phyloP scores from a whole-genome alignment of 2,113 vertebrate genomes.

The Ginglymostoma cirratum region DNA sequence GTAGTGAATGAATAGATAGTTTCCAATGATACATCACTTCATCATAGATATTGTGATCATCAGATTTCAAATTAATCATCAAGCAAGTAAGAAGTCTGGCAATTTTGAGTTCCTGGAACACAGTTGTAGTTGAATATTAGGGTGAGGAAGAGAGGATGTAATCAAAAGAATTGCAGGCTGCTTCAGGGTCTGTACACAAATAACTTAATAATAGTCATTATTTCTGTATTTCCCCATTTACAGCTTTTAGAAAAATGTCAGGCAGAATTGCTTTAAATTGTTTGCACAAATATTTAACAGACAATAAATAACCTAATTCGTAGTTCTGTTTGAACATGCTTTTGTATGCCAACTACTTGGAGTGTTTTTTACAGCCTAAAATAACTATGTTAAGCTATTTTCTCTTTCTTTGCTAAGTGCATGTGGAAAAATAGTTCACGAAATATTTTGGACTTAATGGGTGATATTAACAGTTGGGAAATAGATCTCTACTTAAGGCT shows the following conservation, averaged over 20 bases:
- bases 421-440: not conserved
- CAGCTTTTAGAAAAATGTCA: slow-evolving; percentile 7
- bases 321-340: not conserved
- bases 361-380: not conserved
- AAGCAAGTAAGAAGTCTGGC: not conserved
- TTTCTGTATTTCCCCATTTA: not conserved
- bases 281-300: slow-evolving; percentile 16
- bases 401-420: not conserved
- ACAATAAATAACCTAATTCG: not conserved
- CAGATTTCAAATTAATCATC: not conserved
- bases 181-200: not conserved
- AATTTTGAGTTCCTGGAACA: not conserved
- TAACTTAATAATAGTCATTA: slow-evolving; percentile 18
- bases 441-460: not conserved
- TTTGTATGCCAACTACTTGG: not conserved
- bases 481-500: not conserved
- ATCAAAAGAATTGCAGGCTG: not conserved
- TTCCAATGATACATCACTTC: not conserved
- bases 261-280: slow-evolving; percentile 13
- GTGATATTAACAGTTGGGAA: not conserved
- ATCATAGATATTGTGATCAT: not conserved
- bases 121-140: not conserved
- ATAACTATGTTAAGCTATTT: not conserved
- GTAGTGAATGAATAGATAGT: not conserved
- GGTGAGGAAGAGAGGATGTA: not conserved